Conservation (phyloP, 2,797 vertebrate species). For the Eospalax fontanierii region DNA sequence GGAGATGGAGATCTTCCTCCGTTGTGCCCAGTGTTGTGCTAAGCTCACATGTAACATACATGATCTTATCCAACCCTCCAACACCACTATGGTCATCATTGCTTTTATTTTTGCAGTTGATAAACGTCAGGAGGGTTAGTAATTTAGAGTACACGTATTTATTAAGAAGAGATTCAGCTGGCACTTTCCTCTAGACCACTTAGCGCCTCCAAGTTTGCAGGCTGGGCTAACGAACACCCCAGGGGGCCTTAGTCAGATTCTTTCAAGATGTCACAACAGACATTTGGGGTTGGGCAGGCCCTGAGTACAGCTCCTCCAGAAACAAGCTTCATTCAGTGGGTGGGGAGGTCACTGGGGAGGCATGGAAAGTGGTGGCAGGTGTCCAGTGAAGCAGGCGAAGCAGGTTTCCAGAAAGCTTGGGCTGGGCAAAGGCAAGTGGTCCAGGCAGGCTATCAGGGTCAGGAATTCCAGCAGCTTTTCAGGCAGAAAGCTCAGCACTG, state of each 20-base stretch:
- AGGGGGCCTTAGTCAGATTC: slow-evolving; percentile 72
- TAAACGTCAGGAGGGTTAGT: not conserved
- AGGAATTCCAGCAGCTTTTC: slow-evolving; percentile 61
- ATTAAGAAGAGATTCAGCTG: not conserved
- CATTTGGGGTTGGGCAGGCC: slow-evolving; percentile 60
- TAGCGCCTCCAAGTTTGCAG: slow-evolving; percentile 29
- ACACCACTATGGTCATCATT: too few species aligned
- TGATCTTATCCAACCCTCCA: not conserved
- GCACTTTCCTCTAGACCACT: not conserved
- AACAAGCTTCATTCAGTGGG: slow-evolving; percentile 70
- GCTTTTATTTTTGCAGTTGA: not conserved
- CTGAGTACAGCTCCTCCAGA: slow-evolving; percentile 60
- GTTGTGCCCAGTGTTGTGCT: not conserved
- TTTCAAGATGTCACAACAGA: slow-evolving; percentile 81
- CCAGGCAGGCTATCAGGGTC: slow-evolving; percentile 9
- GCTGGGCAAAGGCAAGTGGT: not conserved
- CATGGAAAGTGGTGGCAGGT: slow-evolving; percentile 11
- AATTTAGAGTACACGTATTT: not conserved
- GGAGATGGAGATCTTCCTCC: not conserved
- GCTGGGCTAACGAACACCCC: slow-evolving; percentile 23
- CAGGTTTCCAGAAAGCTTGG: slow-evolving; percentile 59
- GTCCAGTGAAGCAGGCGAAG: slow-evolving; percentile 50
- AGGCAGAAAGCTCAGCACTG: not conserved
- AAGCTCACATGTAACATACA: not conserved
- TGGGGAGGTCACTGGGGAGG: slow-evolving; percentile 66